Evolutionary conservation across 2,888 invertebrate species (phyloP), one percentile per base, ranked within the genome.

Genomic region (Drosophila merina): DNA sequence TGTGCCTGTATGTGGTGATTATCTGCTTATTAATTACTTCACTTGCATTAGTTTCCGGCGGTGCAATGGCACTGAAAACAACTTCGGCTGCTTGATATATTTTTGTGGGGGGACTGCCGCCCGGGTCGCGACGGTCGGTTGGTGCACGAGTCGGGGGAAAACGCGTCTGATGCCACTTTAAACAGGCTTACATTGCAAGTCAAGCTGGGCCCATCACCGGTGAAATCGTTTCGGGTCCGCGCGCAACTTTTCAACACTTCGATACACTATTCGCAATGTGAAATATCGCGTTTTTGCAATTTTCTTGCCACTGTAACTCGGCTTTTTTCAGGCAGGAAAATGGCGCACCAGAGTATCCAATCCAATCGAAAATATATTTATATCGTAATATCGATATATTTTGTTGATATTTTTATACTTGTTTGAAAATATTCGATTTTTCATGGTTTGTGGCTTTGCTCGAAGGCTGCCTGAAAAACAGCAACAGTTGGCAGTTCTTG

Each of bases 221-320:
- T 30, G 63, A 20, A 20, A 31, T 59, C 56, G 68, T 56, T 73
- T 57, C 40, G 47, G 31, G 48, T 47, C 66, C 50, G 49, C 52
- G 42, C 44, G 52, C 49, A 50, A 30, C 57, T 54, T 70, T 68
- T 54, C 40, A 40, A 25, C 36, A 58, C 62, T 69, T 74, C 63
- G 74, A 66, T 73, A 72, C 77, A 79, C 72, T 71, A 59, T 73
- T 72, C 67, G 67, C 74, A 73, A 79, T 68, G 54, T 74, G 74
- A 64, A 77, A 73, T 66, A 79, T 74, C 31, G 31, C 31, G 47
- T 62, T 64, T 69, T 74, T 26, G 31, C 31, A 38, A 51, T 64
- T 69, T 85, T 81, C 62, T 68, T 75, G 74, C 85, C 82, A 85
- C 82, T 85, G 82, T 82, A 76, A 81, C 76, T 74, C 75, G 71